phyloP scores from a whole-genome alignment of 2,113 vertebrate species.

The Baryphthengus martii region DNA sequence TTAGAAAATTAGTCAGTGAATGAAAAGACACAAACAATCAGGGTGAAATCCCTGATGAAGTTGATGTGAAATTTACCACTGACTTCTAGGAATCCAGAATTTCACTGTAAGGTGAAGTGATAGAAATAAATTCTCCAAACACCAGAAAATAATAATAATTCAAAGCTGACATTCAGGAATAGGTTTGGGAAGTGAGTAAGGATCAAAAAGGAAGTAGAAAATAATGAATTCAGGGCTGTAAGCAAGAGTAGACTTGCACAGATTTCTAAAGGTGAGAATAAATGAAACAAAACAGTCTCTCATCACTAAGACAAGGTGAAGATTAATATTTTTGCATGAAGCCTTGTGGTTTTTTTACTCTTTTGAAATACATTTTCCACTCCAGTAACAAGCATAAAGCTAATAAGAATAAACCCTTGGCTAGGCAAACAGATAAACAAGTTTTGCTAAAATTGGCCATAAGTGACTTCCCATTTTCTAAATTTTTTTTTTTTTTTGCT shows the following conservation, averaged over 20 bases:
- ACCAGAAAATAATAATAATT: not conserved
- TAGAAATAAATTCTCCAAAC: not conserved
- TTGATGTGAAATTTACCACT: not conserved
- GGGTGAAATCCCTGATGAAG: not conserved
- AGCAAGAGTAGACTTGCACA: not conserved
- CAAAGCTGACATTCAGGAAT: not conserved
- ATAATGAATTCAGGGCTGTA: not conserved
- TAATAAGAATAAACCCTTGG: not conserved
- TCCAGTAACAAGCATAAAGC: not conserved
- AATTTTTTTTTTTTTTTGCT: no score
- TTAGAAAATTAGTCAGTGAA: not conserved
- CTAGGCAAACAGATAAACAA: not conserved
- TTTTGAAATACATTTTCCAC: not conserved
- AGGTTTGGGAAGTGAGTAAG: not conserved
- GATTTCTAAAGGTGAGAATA: constrained; percentile 16
- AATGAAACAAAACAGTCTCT: not conserved
- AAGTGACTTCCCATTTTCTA: not conserved
- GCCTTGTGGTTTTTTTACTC: not conserved
- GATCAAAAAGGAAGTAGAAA: not conserved
- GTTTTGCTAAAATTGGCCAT: not conserved
- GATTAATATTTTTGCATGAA: constrained; percentile 6
- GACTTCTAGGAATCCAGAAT: not conserved
- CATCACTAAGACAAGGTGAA: constrained; percentile 1
- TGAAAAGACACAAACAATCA: not conserved
- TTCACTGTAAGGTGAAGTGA: not conserved